Evolutionary conservation across 2,888 invertebrate species (phyloP).

Genomic region (Dione juno): DNA sequence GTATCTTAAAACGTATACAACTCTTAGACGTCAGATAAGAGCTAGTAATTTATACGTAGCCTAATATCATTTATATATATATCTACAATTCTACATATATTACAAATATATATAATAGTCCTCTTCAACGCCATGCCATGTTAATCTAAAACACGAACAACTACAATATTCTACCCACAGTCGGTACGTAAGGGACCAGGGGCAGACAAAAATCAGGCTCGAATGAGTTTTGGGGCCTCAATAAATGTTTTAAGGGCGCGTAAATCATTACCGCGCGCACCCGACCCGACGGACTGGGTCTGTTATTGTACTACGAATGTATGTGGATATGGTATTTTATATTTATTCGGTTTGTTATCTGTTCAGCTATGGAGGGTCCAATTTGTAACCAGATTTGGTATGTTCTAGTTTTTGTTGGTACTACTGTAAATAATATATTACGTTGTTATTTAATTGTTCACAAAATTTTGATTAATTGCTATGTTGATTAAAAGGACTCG

Average conservation of each 20-base stretch:
- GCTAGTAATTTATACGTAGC: no score
- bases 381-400: no score
- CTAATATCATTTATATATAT: no score
- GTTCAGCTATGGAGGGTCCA: no score
- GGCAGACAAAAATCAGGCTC: slow-evolving; percentile 52
- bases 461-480: no score
- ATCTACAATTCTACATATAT: background rate
- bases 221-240: slow-evolving; percentile 55
- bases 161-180: slow-evolving; percentile 38
- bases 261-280: slow-evolving; percentile 69
- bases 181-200: slow-evolving; percentile 39
- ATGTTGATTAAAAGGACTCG: no score
- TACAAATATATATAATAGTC: background rate
- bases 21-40: no score
- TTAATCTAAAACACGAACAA: slow-evolving; percentile 18
- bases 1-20: no score
- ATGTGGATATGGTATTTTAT: slow-evolving; percentile 45
- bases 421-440: no score
- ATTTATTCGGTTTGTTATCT: background rate
- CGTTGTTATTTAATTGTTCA: no score
- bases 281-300: slow-evolving; percentile 50
- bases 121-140: background rate
- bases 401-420: no score
- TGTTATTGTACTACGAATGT: slow-evolving; percentile 30
- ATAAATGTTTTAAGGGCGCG: slow-evolving; percentile 74